Evolutionary conservation across 1,140 invertebrate genomes (phyloP), one percentile per base, ranked within the genome.

Genomic region (Palaemon carinicauda): DNA sequence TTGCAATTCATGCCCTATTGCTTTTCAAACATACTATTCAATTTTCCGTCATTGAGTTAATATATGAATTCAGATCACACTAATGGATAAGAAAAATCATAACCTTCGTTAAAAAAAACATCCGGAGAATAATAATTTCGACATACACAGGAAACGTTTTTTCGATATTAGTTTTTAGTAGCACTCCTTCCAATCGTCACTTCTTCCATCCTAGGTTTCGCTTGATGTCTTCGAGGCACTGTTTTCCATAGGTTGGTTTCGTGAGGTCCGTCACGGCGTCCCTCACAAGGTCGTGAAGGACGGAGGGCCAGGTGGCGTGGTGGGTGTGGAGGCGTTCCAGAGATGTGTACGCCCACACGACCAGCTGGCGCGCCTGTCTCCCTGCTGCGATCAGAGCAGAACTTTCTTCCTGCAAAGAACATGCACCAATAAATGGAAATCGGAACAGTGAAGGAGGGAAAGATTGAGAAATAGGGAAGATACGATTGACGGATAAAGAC

Each of bases 151-250:
- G 12, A 41, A 41, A 5, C 12, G 41, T 7, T 5, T 41, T 41
- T 41, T 5, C 41, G 7, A 5, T 3, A 12, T 12, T 41, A 12
- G 41, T 41, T 12, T 5, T 41, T 0, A 41, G 41, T 41, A 12
- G 41, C 41, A 41, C 7, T 12, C 12, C 41, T 9, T 41, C 41
- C 7, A 12, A 41, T 1, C 41, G 41, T 86, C 60, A 86, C 41
- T 86, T 86, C 77, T 86, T 86, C 83, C 83, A 86, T 17, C 83
- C 83, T 17, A 86, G 83, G 21, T 31, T 50, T 14, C 83, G 60
- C 50, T 86, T 86, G 10, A 86, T 78, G 9, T 86, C 83, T 51
- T 86, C 83, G 24, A 86, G 83, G 29, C 83, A 86, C 83, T 86
- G 83, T 31, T 86, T 86, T 1, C 83, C 83, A 27, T 86, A 86